Percentiles rank a stretch among this genome's conserved stretches.
Evolutionary conservation across 2,113 vertebrate species (phyloP).

Genomic region (Panthera uncia): DNA sequence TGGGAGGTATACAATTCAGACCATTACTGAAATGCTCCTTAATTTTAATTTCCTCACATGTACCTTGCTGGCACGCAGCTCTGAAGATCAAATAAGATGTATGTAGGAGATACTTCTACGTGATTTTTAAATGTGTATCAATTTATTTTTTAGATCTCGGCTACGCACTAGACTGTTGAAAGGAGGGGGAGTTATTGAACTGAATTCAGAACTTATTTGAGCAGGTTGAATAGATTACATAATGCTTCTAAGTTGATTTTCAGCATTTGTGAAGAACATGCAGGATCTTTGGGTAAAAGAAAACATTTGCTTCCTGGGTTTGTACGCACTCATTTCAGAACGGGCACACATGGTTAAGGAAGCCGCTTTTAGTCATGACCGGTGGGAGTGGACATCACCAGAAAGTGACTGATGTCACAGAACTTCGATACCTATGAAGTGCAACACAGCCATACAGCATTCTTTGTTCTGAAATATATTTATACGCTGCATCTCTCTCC

Average conservation of each 20-base stretch:
- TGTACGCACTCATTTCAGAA: background rate
- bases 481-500: background rate
- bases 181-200: background rate
- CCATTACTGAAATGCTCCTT: background rate
- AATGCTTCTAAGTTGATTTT: background rate
- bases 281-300: background rate
- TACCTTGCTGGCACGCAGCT: background rate
- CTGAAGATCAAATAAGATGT: background rate
- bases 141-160: background rate
- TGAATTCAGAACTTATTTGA: background rate
- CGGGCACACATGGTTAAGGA: background rate
- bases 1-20: background rate
- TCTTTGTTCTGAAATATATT: background rate
- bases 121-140: background rate
- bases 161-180: background rate
- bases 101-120: background rate
- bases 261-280: background rate
- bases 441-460: background rate
- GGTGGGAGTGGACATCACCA: background rate
- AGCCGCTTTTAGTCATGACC: background rate
- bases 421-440: background rate
- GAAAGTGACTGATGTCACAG: background rate
- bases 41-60: background rate
- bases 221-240: background rate
- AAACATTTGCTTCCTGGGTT: background rate